phyloP scores from a whole-genome alignment of 2,113 vertebrate species.

The Bufo bufo region DNA sequence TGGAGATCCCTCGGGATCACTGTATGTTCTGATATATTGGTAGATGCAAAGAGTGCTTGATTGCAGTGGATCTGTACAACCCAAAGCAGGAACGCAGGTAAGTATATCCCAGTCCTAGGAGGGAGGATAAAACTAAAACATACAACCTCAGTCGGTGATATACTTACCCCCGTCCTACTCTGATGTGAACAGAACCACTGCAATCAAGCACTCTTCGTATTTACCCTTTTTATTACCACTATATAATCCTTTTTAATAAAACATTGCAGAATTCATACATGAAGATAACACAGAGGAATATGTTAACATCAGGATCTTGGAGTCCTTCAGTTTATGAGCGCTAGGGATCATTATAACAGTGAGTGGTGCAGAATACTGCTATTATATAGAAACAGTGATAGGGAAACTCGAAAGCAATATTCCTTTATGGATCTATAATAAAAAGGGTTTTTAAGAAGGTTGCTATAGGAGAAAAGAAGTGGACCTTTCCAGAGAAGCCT shows the following conservation, averaged over 20 bases:
- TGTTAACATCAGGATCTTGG: background rate
- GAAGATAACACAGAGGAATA: background rate
- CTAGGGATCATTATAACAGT: background rate
- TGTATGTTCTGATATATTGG: too few relatives aligned
- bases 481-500: constrained; percentile 9
- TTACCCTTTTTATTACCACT: too few relatives aligned
- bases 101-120: too few relatives aligned
- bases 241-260: background rate
- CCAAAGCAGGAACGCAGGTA: too few relatives aligned
- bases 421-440: constrained; percentile 2
- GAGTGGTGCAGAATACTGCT: background rate
- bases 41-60: too few relatives aligned
- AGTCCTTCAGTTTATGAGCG: background rate
- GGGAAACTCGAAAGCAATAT: background rate
- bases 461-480: background rate
- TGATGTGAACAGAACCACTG: too few relatives aligned
- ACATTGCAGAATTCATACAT: background rate
- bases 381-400: background rate
- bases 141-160: too few relatives aligned
- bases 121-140: too few relatives aligned
- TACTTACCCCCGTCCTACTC: too few relatives aligned
- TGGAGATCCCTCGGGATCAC: too few relatives aligned
- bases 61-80: too few relatives aligned
- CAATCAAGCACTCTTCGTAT: too few relatives aligned
- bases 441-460: background rate